Evolutionary conservation across 2,888 invertebrate species (phyloP).

Genomic region (Resseliella maxima): DNA sequence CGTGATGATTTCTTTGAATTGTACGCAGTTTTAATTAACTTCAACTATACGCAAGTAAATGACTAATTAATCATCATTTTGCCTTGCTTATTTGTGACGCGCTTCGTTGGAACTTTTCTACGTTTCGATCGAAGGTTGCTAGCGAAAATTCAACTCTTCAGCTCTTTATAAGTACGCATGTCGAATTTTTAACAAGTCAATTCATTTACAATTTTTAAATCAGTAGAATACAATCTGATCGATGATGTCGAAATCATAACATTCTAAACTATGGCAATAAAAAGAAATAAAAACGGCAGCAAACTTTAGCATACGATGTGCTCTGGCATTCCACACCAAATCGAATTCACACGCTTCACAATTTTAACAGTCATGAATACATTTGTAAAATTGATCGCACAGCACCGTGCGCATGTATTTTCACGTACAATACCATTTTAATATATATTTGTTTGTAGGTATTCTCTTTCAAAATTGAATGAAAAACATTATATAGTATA

Average conservation of each 20-base stretch:
- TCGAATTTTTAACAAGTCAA: not conserved
- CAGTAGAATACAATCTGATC: not conserved
- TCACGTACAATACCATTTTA: not conserved
- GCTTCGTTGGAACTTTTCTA: not conserved
- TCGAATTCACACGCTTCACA: slow-evolving; percentile 50
- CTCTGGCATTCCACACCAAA: slow-evolving; percentile 18
- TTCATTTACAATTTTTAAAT: not conserved
- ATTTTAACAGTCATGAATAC: slow-evolving; percentile 39
- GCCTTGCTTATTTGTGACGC: not conserved
- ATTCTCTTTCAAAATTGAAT: slow-evolving; percentile 40
- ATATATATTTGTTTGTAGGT: not conserved
- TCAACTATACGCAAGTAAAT: not conserved
- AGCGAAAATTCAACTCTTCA: not conserved
- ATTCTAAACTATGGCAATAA: slow-evolving; percentile 2
- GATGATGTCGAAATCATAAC: slow-evolving; percentile 16
- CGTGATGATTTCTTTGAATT: slow-evolving; percentile 18
- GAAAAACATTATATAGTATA: no score
- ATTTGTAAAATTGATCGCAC: slow-evolving; percentile 5
- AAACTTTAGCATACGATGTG: not conserved
- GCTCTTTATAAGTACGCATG: slow-evolving; percentile 5
- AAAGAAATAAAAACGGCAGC: not conserved
- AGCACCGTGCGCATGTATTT: not conserved
- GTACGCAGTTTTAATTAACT: slow-evolving; percentile 38
- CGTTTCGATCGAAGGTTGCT: slow-evolving; percentile 3
- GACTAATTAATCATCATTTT: not conserved